Evolutionary conservation across 1,140 invertebrate species (phyloP), one percentile per base, ranked within the genome.

Genomic region (Chionoecetes opilio): DNA sequence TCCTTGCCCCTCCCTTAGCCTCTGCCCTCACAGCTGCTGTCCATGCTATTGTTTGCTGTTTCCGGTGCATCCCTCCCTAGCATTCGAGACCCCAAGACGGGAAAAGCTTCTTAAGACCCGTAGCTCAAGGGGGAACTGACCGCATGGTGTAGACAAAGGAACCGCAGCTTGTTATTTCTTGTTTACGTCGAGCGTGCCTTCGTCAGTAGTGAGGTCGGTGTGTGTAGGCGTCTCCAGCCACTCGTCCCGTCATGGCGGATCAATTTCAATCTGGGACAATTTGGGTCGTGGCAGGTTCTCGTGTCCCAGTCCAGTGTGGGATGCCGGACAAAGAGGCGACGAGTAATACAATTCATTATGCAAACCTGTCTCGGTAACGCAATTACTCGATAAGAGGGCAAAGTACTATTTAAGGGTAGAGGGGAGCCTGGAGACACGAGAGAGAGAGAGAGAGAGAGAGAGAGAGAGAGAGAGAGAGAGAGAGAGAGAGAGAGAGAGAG

Each of bases 341-440:
- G 91, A 92, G 82, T 92, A 92, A 92, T 92, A 92, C 91, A 92
- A 92, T 92, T 92, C 91, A 92, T 92, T 92, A 92, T 92, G 91
- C 91, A 92, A 92, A 92, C 91, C 91, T 53, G 91, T 92, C 91
- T 82, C 91, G 35, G 84, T 92, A 92, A 92, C 91, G 35, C 91
- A 92, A 92, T 92, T 92, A 92, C 91, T 85, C 82, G 91, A 92
- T 92, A 92, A 92, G 91, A 92, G 91, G 82, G 91, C 82, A 82
- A 92, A 92, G 91, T 92, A 82, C 75, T 84, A 82, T 82, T 92
- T 92, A 92, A 92, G 84, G 91, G 91, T 92, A 32, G 91, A 92
- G 91, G 53, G 82, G 75, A 35, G 91, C 75, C 32, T 31, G 89
- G 82, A 35, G 38, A 87, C 34, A n/a, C 38, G 86, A 29, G 82